Percentiles rank a stretch among this genome's conserved stretches.
Conservation (phyloP, 2,113 vertebrate genomes). For the Larimichthys crocea region DNA sequence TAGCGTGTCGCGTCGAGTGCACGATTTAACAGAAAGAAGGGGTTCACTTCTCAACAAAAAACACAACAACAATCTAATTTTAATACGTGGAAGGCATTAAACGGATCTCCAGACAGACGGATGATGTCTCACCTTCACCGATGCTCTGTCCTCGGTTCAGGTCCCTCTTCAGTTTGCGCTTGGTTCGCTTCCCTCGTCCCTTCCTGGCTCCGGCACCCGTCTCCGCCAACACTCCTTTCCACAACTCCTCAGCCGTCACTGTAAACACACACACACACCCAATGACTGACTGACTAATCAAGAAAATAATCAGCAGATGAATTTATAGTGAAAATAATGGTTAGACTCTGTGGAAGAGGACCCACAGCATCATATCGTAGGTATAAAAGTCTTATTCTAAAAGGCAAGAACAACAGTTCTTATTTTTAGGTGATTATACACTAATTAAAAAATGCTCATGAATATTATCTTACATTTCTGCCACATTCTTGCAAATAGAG, state of each 20-base stretch:
- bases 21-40: neutral
- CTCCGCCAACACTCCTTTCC: slow-evolving; percentile 94
- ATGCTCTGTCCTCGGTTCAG: slow-evolving; percentile 91
- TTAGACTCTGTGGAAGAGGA: no score
- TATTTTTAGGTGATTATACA: no score
- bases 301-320: no score
- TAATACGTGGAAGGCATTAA: neutral
- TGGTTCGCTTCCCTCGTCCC: slow-evolving; percentile 93
- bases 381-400: no score
- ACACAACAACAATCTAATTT: neutral
- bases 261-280: slow-evolving; percentile 17
- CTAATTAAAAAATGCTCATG: no score
- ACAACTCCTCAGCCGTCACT: slow-evolving; percentile 94
- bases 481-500: no score
- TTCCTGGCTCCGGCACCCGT: slow-evolving; percentile 87
- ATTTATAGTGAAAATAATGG: neutral
- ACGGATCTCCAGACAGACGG: neutral
- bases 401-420: no score
- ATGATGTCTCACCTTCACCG: slow-evolving; percentile 89
- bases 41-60: neutral
- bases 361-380: no score
- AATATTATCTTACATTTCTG: no score
- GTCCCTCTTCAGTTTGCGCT: slow-evolving; percentile 89
- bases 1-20: neutral
- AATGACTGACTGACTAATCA: no score